These are phyloP conservation scores for Sebastes itinus DNA, from an alignment of 2,797 vertebrate species.

Conservation along the genomic window DNA sequence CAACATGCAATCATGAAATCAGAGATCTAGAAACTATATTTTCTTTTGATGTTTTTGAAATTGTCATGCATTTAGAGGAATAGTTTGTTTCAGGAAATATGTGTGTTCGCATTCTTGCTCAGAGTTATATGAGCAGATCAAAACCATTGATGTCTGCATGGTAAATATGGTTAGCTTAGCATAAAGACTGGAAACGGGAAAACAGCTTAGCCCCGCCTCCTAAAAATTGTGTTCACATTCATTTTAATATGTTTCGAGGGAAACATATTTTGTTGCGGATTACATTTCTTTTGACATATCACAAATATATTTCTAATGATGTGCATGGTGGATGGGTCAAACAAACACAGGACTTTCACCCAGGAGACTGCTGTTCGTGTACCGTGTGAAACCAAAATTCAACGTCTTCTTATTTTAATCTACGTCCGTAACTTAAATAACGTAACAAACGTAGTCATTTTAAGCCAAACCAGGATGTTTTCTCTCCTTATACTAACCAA, in stretches of 20 bases:
- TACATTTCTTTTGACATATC: background rate
- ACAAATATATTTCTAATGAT: background rate
- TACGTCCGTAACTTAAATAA: too few relatives aligned
- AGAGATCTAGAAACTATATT: background rate
- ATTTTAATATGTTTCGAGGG: too few relatives aligned
- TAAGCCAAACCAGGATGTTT: too few relatives aligned
- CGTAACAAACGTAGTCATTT: too few relatives aligned
- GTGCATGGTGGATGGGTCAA: too few relatives aligned
- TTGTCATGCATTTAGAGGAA: background rate
- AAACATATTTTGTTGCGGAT: background rate
- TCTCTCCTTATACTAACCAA: fast-evolving
- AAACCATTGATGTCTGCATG: background rate
- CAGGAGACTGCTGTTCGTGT: background rate
- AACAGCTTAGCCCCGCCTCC: too few relatives aligned
- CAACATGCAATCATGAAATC: conserved; percentile 16
- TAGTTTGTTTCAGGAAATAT: background rate
- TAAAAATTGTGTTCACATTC: too few relatives aligned
- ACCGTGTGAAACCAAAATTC: background rate
- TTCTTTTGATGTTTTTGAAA: background rate
- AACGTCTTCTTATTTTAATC: too few relatives aligned
- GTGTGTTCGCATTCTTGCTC: background rate
- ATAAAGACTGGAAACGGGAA: background rate
- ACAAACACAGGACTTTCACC: background rate
- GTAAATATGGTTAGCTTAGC: background rate
- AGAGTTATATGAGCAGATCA: background rate